Base-by-base conservation (phyloP, 1,140 invertebrate genomes). In the Brachionus koreanus region DNA sequence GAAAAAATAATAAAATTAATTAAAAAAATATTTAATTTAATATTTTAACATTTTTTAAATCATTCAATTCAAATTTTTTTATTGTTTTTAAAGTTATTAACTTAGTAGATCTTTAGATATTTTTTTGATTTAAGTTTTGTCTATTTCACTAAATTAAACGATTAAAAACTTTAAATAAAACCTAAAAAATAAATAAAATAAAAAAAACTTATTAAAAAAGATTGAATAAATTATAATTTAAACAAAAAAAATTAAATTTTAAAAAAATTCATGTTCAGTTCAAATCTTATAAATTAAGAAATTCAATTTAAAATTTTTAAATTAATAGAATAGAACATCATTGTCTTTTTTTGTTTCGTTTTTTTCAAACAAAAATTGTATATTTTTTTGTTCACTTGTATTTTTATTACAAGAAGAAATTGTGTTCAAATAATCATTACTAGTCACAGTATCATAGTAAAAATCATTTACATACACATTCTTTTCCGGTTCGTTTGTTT, bases 391-490 rank as follows among this genome's bases (percentile, higher is more conserved):
- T 39, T 69, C n/a, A 69, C 19, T 16, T 65, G 63, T 4, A 6
- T 19, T 69, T 35, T 39, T 13, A n/a, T 37, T 33, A 19, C 1
- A n/a, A 16, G 16, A 16, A 23, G 19, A 19, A 37, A 39, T 23
- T 39, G 33, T 37, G 16, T 39, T n/a, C 16, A 69, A 19, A 69
- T 9, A 69, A 23, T 69, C 65, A 16, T 69, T n/a, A 69, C 65
- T 69, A 2, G 65, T 69, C 33, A 69, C n/a, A 7, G 65, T 69
- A 39, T 69, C 65, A 35, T 69, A 69, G n/a, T 69, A 29, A 29
- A 29, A 69, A 19, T 69, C 65, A 69, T 42, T 69, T 6, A 33
- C 6, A 42, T n/a, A 43, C 12, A 4, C 37, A 42, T 69, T 39
- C 0, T 35, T 19, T 16, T 33, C 25, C 13, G 25, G 12, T 12